Percentiles rank a stretch among this genome's conserved stretches.
These are phyloP conservation scores for Gavialis gangeticus DNA, from an alignment of 2,113 vertebrate genomes.

Conservation along the genomic window DNA sequence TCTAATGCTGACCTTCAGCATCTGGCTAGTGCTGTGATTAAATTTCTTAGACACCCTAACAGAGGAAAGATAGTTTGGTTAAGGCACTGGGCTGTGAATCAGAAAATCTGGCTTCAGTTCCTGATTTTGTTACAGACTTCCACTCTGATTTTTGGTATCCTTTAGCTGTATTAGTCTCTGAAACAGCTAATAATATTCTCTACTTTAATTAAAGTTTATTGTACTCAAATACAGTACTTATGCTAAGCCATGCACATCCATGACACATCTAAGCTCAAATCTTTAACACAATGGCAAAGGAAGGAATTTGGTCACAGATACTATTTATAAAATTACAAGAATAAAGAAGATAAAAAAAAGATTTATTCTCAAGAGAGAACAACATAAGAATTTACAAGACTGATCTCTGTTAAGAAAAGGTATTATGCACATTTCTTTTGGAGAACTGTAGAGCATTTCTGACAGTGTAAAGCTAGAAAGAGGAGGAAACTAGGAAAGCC, in stretches of 20 bases:
- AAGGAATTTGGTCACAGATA: neutral
- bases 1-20: neutral
- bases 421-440: neutral
- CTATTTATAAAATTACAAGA: neutral
- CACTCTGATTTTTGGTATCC: neutral
- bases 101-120: neutral
- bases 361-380: neutral
- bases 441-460: neutral
- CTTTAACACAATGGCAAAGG: neutral
- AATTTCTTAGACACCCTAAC: neutral
- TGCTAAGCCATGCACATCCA: neutral
- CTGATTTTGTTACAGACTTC: neutral
- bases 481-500: neutral
- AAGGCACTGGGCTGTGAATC: neutral
- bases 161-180: neutral
- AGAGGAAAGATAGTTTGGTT: neutral
- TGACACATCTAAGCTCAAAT: neutral
- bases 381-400: neutral
- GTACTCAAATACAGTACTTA: neutral
- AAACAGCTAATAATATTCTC: neutral
- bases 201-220: neutral
- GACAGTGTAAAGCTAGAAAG: fast-evolving
- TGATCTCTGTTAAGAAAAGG: neutral
- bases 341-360: neutral
- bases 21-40: neutral